phyloP scores from a whole-genome alignment of 2,797 vertebrate species.

The Capromys pilorides region DNA sequence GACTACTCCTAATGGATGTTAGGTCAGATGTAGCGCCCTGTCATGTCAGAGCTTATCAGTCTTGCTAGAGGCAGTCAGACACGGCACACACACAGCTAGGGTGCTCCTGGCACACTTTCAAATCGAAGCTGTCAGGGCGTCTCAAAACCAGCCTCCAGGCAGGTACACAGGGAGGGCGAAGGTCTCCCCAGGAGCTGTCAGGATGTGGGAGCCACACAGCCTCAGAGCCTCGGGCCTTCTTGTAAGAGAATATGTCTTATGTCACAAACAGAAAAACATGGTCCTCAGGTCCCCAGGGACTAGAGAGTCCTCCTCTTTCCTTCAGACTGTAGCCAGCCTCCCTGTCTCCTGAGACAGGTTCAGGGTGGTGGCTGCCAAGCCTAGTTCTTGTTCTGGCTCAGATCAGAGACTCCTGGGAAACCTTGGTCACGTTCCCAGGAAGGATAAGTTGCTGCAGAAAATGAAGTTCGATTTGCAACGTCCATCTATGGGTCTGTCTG shows the following conservation, averaged over 20 bases:
- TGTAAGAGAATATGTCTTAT: not conserved
- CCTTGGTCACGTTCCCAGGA: not conserved
- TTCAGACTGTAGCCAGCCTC: no score
- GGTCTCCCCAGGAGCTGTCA: not conserved
- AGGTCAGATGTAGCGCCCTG: constrained; percentile 49
- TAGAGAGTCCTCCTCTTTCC: not conserved
- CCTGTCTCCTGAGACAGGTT: not conserved
- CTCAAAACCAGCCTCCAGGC: not conserved
- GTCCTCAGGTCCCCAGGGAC: not conserved
- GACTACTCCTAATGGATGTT: constrained; percentile 47
- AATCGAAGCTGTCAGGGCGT: not conserved
- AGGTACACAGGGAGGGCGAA: not conserved
- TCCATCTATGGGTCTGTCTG: not conserved
- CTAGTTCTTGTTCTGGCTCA: not conserved
- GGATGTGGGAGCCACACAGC: not conserved
- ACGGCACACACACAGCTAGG: not conserved
- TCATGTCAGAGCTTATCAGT: constrained; percentile 49
- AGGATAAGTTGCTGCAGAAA: not conserved
- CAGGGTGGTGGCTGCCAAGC: not conserved
- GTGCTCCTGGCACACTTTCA: not conserved
- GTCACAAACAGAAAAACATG: not conserved
- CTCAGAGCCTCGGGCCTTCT: not conserved
- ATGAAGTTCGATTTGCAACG: not conserved
- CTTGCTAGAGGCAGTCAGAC: not conserved
- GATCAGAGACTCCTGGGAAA: not conserved